Percentiles rank a stretch among this genome's conserved stretches.
Conservation (phyloP, 1,140 invertebrate genomes). For the Camponotus floridanus region DNA sequence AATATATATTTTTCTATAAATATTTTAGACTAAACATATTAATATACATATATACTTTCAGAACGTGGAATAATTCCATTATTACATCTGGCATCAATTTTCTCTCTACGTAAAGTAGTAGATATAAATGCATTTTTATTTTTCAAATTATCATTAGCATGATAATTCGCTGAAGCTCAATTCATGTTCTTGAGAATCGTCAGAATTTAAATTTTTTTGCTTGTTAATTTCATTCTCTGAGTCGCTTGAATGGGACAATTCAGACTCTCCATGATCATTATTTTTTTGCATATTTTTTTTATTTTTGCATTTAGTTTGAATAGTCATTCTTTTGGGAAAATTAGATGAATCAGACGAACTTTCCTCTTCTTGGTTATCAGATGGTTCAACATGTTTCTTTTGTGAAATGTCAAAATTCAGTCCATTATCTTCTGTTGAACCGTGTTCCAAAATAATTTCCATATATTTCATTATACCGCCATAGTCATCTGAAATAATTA, state of each 20-base stretch:
- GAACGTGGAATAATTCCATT: neutral
- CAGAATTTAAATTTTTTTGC: neutral
- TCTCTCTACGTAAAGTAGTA: neutral
- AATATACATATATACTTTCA: neutral
- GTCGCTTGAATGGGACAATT: neutral
- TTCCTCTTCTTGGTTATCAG: too few species aligned
- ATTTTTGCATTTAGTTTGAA: constrained; percentile 1
- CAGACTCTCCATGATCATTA: neutral
- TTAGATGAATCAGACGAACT: too few species aligned
- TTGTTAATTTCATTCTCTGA: neutral
- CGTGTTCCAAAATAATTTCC: too few species aligned
- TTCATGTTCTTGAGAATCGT: neutral
- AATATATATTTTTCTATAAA: too few species aligned
- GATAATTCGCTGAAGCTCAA: neutral
- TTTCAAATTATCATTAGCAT: neutral
- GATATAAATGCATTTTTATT: neutral
- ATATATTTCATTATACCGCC: too few species aligned
- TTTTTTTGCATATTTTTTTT: neutral
- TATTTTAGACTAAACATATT: neutral
- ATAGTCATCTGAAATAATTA: too few species aligned
- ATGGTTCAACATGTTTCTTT: too few species aligned
- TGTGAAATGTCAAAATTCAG: too few species aligned
- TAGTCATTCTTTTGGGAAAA: too few species aligned
- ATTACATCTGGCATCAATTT: constrained; percentile 5
- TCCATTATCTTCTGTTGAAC: too few species aligned